These are phyloP conservation scores for Oreortyx pictus DNA, from an alignment of 2,797 vertebrate genomes.

Conservation along the genomic window DNA sequence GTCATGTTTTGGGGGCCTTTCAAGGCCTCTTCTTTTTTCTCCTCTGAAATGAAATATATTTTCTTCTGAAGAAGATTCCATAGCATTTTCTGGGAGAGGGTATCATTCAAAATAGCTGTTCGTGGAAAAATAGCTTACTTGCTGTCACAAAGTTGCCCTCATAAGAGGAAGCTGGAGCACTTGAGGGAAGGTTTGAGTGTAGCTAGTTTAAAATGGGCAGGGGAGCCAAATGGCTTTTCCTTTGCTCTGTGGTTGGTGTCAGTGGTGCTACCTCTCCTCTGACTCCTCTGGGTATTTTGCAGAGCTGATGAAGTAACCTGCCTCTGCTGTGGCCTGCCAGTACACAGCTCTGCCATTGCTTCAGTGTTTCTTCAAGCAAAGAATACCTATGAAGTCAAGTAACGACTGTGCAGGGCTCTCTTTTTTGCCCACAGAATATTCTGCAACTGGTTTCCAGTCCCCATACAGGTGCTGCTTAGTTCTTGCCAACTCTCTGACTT, in stretches of 20 bases:
- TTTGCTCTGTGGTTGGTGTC: not conserved
- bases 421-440: not conserved
- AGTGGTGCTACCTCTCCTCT: not conserved
- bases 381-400: not conserved
- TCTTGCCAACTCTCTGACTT: not conserved
- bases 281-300: not conserved
- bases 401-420: not conserved
- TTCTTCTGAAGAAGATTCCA: not conserved
- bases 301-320: not conserved
- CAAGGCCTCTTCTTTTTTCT: not conserved
- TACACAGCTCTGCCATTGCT: not conserved
- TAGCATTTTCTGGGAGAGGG: not conserved
- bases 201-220: rapidly evolving
- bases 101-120: not conserved
- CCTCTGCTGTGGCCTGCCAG: not conserved
- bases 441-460: not conserved
- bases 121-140: not conserved
- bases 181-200: not conserved
- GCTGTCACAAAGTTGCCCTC: not conserved
- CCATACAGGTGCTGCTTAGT: not conserved
- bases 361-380: not conserved
- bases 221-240: not conserved
- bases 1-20: conserved; percentile 13
- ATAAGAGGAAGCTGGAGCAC: not conserved
- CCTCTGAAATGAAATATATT: not conserved